Evolutionary conservation across 1,140 invertebrate species (phyloP), one percentile per base, ranked within the genome.

Genomic region (Microplitis mediator): DNA sequence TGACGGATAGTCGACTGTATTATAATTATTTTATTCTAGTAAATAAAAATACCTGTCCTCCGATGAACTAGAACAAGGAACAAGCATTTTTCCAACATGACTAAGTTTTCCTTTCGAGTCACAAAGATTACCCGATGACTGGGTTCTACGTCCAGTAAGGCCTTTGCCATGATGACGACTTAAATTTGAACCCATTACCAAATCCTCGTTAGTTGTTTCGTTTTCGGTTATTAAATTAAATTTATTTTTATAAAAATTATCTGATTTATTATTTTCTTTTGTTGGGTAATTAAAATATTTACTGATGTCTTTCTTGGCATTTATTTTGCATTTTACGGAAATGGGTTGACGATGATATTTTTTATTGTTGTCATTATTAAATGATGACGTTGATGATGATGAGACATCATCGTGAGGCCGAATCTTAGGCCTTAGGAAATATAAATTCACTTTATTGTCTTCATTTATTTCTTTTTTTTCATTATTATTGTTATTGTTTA

Each of bases 131-230:
- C 92, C 92, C 73, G 90, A 92, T 36, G 92, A 93, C 71, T 92
- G 90, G 3, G 92, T 91, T 62, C 92, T 87, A 9, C 93, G 89
- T 50, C 92, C 91, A 14, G 90, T 87, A 77, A 91, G 85, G 72
- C 90, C 91, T 83, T 93, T 93, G 71, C 89, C 89, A 73, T 89
- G 92, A 80, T 92, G 91, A 50, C 92, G 89, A 83, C 91, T 93
- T 71, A 93, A 88, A 85, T 93, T 93, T 34, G 92, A 92, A 75
- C 92, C 92, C 92, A 93, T 93, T 45, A 45, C 39, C 39, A 11
- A 45, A 71, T 81, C 82, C 50, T 64, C 9, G 23, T 23, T 3
- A 58, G 70, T 61, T 50, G 63, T 74, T 8, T 36, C 56, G 35
- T 54, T 64, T 71, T 67, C 72, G 69, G 34, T 34, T 32, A 23